Conservation (phyloP, 2,888 invertebrate genomes). For the Polia nebulosa region DNA sequence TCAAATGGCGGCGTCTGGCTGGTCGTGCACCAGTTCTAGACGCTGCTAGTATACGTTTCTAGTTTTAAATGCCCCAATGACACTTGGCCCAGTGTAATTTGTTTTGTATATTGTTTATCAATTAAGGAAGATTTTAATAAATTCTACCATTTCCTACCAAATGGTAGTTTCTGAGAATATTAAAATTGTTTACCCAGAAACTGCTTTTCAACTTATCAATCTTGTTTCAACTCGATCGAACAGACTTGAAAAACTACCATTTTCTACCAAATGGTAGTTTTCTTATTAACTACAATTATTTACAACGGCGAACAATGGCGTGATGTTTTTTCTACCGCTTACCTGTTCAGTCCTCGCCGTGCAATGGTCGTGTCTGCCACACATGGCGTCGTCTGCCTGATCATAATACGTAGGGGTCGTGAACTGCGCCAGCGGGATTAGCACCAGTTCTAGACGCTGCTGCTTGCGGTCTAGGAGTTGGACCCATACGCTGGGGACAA, state of each 20-base stretch:
- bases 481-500: conserved; percentile 95
- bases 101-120: not conserved
- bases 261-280: conserved; percentile 1
- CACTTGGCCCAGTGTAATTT: not conserved
- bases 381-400: conserved; percentile 74
- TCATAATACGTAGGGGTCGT: conserved; percentile 84
- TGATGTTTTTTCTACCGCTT: conserved; percentile 49
- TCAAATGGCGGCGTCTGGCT: conserved; percentile 71
- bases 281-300: not conserved
- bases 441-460: conserved; percentile 95
- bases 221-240: not conserved
- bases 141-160: not conserved
- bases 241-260: too few relatives aligned
- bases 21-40: conserved; percentile 64
- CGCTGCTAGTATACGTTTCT: too few relatives aligned
- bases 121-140: not conserved
- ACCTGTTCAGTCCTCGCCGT: conserved; percentile 58
- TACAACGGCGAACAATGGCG: too few relatives aligned
- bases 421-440: conserved; percentile 96
- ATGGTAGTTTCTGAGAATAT: not conserved
- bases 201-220: not conserved
- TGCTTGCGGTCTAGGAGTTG: conserved; percentile 97
- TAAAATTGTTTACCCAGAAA: not conserved
- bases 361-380: conserved; percentile 17
- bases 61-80: too few relatives aligned